Evolutionary conservation across 2,113 vertebrate genomes (phyloP), one percentile per base, ranked within the genome.

Genomic region (Rhegmatorhina hoffmannsi): DNA sequence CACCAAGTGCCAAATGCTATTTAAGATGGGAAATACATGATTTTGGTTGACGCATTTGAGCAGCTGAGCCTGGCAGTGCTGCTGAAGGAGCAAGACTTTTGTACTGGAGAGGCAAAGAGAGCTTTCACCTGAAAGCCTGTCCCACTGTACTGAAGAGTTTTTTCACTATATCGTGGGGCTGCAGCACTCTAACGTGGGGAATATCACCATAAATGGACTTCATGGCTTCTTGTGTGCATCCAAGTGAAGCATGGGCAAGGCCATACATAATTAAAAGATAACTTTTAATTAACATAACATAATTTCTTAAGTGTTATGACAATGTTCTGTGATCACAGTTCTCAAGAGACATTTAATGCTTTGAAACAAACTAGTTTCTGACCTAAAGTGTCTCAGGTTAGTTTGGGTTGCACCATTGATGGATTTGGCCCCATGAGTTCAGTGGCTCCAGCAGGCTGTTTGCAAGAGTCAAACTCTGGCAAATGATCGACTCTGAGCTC

Each of bases 401-500:
- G 67, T 60, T 67, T 90, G 79, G 77, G 88, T 66, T 85, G 33
- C 83, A 80, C 89, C 49, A 44, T 3, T 59, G 90, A 82, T 94
- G 78, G 64, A 90, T 94, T 78, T 96, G 95, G 91, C 89, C 72
- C 79, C 33, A 7, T 60, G 87, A 94, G 87, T 96, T 96, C 84
- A 80, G 82, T 0, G 59, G 91, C 92, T 95, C 93, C 66, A 23
- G 68, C 82, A 95, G 92, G 85, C 95, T 97, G 92, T 90, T 94
- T 92, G 87, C 67, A 67, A 80, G 91, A 96, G 82, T 92, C 81
- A 83, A 19, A 12, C 74, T 36, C 95, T 96, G 96, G 94, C 91
- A 93, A 92, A 12, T 67, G 77, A 88, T 89, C 7, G 74, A 67
- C 91, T 95, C 94, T 96, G 92, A 96, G 94, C 93, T 97, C 92